Base-by-base conservation (phyloP, 2,797 vertebrate genomes). In the Amazona ochrocephala region DNA sequence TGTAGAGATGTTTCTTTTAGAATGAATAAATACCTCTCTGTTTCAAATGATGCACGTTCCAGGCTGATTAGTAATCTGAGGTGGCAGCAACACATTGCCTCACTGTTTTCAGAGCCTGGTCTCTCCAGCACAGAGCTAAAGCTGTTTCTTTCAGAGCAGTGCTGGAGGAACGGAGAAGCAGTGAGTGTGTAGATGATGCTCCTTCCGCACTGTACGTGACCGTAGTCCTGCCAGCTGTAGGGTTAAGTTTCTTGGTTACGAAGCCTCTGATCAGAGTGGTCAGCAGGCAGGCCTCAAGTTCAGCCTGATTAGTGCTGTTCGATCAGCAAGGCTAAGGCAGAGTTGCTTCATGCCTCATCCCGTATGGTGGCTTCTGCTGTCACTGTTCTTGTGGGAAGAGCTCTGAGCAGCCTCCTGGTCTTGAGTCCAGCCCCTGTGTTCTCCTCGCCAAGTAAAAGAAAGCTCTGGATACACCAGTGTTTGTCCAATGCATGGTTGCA, bases 321-420 rank as follows among this genome's bases (percentile, higher is more conserved):
- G 80, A 15, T 93, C 90, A 89, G 32, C 77, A 74, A 53, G 51
- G 81, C 87, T 73, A 58, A 84, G 61, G 86, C 74, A 34, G 48
- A 93, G 90, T 96, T 93, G 81, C 54, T 83, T 74, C 30, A 0
- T 60, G 74, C 87, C 82, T 95, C 73, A 51, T 88, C 56, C 96
- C 96, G 96, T 96, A 95, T 89, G 95, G 91, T 82, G 44, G 82
- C 41, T 95, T 92, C 95, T 94, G 91, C 93, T 96, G 95, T 78
- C 78, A 3, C 86, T 54, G 50, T 60, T 79, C 89, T 77, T 87
- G 48, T 51, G 85, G 89, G 68, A 81, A 78, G 85, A 91, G 79
- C 92, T 87, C 65, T 47, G 75, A 88, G 83, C 84, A 75, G 74
- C 39, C 37, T 91, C 17, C 71, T 78, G 82, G 16, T 72, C 56